Conservation (phyloP, 1,140 invertebrate species). For the Pseudomyrmex concolor region DNA sequence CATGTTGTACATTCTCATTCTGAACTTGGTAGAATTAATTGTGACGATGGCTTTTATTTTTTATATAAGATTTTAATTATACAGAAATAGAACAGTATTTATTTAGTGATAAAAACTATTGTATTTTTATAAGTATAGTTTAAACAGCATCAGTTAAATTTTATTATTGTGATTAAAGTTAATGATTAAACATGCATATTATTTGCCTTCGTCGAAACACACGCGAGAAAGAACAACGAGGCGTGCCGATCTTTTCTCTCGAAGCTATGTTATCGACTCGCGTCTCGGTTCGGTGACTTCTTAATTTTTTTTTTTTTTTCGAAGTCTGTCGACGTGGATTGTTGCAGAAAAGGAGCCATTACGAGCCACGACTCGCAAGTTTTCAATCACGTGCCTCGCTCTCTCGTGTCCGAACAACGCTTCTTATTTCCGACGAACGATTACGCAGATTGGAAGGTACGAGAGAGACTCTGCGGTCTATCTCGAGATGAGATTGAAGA, state of each 20-base stretch:
- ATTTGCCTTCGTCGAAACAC: not conserved
- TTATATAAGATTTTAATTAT: too few species aligned
- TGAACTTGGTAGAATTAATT: not conserved
- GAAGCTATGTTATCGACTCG: not conserved
- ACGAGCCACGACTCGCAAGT: slow-evolving; percentile 52
- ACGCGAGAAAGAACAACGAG: slow-evolving; percentile 4
- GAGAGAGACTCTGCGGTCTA: slow-evolving; percentile 33
- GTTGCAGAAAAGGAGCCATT: slow-evolving; percentile 55
- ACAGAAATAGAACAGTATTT: too few species aligned
- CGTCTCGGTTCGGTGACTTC: slow-evolving; percentile 4
- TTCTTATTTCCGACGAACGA: slow-evolving; percentile 76
- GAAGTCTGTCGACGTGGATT: not conserved
- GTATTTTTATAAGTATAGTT: too few species aligned
- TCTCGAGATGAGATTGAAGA: slow-evolving; percentile 64
- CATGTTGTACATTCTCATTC: not conserved
- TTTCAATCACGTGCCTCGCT: slow-evolving; percentile 62
- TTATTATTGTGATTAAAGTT: not conserved
- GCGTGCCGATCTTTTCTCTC: slow-evolving; percentile 8
- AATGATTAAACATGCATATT: not conserved
- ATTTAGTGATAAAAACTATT: too few species aligned
- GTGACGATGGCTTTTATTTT: too few species aligned
- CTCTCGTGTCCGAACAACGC: slow-evolving; percentile 21
- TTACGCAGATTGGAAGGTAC: slow-evolving; percentile 79
- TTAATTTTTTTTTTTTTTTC: slow-evolving; percentile 17
- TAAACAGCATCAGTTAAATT: not conserved